Conservation (phyloP, 2,797 vertebrate species). For the Semotilus atromaculatus region DNA sequence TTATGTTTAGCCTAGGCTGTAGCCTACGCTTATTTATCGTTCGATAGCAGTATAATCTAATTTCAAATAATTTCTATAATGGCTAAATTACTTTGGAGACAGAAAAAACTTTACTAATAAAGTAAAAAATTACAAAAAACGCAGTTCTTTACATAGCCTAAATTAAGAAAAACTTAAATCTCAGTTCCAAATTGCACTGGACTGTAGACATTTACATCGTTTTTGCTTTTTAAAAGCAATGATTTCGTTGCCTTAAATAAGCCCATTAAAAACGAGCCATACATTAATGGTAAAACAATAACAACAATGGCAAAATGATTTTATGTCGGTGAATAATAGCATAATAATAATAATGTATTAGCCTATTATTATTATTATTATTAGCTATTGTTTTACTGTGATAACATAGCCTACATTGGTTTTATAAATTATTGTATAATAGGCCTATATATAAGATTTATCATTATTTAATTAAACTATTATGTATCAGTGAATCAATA, state of each 20-base stretch:
- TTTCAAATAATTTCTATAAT: neutral
- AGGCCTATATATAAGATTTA: neutral
- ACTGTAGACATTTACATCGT: too few species aligned
- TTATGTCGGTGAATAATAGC: neutral
- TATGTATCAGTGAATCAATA: neutral
- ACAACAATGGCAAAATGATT: neutral
- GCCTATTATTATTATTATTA: neutral
- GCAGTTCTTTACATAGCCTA: too few species aligned
- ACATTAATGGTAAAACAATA: neutral
- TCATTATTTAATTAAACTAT: neutral
- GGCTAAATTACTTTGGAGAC: neutral
- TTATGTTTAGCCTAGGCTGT: neutral
- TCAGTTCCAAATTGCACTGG: constrained; percentile 71
- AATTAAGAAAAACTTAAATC: constrained; percentile 83
- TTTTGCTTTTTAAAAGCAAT: neutral
- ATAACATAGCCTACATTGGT: neutral
- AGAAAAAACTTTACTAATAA: neutral
- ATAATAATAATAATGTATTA: neutral
- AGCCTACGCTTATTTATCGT: neutral
- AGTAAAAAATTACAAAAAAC: too few species aligned
- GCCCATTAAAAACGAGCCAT: neutral
- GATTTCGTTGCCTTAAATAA: neutral
- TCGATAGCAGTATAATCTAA: neutral
- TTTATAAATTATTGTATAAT: neutral
- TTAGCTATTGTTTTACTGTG: neutral